Base-by-base conservation (phyloP, 1,140 invertebrate genomes). In the Zaprionus ghesquierei region DNA sequence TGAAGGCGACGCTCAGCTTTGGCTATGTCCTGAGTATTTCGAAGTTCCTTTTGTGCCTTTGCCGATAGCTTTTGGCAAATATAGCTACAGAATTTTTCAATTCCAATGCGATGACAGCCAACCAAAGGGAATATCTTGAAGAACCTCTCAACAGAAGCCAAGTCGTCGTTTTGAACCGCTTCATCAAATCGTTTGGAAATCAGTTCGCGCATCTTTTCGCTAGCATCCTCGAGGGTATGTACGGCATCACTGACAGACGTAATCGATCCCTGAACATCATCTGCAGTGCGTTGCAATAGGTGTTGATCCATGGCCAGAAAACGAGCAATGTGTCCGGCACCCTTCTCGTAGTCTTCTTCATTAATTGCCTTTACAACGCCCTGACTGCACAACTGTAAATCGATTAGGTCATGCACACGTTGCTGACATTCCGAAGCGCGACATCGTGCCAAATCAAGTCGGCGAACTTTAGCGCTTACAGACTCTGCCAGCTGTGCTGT, bases 121-220 rank as follows among this genome's bases (percentile, higher is more conserved):
- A 99, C 93, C 22, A 99, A 93, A 2, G 99, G 99, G 93, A 99
- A 99, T 84, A 99, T 96, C 93, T 99, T 99, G 91, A 99, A 99
- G 92, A 99, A 98, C 72, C 98, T 97, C 95, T 99, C 98, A 15
- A 99, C 96, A 3, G 97, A 97, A 3, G 96, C 97, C 20, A 96
- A 94, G 93, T 99, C 98, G 89, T 98, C 96, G 50, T 95, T 95
- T 62, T 95, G 95, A 0, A 99, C 96, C 25, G 99, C 98, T 81
- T 99, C 97, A 89, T 99, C 97, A 92, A 99, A 98, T 81, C 96
- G 96, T 41, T 94, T 94, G 22, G 95, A 95, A 1, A 98, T 95
- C 54, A 98, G 95, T 27, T 93, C 92, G 74, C 95, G 94, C 35
- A 93, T 85, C 70, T 93, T 92, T 65, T 81, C 91, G 3, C 98